Conservation (phyloP, 2,797 vertebrate species). For the Astyanax mexicanus region DNA sequence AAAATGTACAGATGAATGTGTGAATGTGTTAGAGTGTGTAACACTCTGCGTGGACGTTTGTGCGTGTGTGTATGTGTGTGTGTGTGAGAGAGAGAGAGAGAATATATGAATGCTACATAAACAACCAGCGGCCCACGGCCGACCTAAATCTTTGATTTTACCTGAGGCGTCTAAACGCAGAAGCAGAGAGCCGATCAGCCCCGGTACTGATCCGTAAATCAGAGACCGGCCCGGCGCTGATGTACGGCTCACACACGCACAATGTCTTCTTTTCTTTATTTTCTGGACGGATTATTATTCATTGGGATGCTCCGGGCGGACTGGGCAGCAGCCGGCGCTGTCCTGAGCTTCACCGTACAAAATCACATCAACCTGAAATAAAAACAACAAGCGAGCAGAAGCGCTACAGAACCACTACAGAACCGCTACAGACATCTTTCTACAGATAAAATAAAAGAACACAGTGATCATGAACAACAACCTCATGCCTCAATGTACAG, state of each 20-base stretch:
- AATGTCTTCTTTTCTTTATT: background rate
- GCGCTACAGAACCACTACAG: no score
- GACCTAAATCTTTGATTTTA: slow-evolving; percentile 71
- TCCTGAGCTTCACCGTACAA: background rate
- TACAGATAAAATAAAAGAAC: no score
- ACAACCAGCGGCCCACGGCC: slow-evolving; percentile 59
- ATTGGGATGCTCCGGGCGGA: background rate
- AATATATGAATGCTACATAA: slow-evolving; percentile 55
- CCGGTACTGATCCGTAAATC: slow-evolving; percentile 47
- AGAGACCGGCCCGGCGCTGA: slow-evolving; percentile 47
- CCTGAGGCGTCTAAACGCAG: slow-evolving; percentile 59
- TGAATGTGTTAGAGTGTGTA: background rate
- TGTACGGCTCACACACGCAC: slow-evolving; percentile 34
- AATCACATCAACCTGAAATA: no score
- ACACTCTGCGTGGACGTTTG: no score
- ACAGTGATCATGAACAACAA: no score
- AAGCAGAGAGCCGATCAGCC: slow-evolving; percentile 44
- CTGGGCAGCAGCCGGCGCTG: background rate
- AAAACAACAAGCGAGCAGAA: no score
- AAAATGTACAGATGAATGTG: background rate
- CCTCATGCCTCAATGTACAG: no score
- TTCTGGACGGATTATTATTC: slow-evolving; percentile 39
- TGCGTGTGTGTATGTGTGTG: background rate
- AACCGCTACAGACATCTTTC: no score
- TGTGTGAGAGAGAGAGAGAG: no score